These are phyloP conservation scores for Archips crataeganus DNA, from an alignment of 2,888 invertebrate genomes.

Conservation along the genomic window DNA sequence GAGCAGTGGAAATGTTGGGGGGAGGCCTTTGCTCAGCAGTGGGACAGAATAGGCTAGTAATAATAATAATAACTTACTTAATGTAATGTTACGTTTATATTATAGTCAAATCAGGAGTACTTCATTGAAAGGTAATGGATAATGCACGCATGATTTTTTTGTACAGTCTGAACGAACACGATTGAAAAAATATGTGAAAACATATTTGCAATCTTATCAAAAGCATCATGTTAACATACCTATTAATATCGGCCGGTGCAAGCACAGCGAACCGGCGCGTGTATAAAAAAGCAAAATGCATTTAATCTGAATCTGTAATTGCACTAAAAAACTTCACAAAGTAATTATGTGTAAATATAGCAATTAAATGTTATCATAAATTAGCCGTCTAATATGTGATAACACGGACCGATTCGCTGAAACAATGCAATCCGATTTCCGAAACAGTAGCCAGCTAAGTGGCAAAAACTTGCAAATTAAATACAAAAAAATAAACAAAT, in stretches of 20 bases:
- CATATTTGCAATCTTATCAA: not conserved
- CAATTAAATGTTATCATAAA: slow-evolving; percentile 12
- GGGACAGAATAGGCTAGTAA: too few species aligned
- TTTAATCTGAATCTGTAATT: not conserved
- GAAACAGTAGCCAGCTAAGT: slow-evolving; percentile 21
- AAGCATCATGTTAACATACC: not conserved
- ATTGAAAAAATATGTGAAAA: not conserved
- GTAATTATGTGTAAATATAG: slow-evolving; percentile 12
- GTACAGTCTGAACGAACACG: not conserved
- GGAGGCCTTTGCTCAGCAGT: too few species aligned
- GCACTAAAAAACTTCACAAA: slow-evolving; percentile 3
- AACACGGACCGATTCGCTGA: slow-evolving; percentile 15
- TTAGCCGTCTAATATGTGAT: slow-evolving; percentile 12
- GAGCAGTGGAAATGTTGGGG: too few species aligned
- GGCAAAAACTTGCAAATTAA: slow-evolving; percentile 19
- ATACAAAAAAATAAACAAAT: slow-evolving; percentile 20
- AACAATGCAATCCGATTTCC: slow-evolving; percentile 20
- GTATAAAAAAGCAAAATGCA: not conserved
- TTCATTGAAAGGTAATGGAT: too few species aligned
- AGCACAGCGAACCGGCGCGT: not conserved
- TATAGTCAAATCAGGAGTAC: too few species aligned
- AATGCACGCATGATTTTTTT: not conserved
- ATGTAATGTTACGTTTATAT: too few species aligned
- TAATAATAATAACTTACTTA: too few species aligned
- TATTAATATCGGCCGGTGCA: not conserved